Evolutionary conservation across 2,797 vertebrate species (phyloP).

Genomic region (Pygocentrus nattereri): DNA sequence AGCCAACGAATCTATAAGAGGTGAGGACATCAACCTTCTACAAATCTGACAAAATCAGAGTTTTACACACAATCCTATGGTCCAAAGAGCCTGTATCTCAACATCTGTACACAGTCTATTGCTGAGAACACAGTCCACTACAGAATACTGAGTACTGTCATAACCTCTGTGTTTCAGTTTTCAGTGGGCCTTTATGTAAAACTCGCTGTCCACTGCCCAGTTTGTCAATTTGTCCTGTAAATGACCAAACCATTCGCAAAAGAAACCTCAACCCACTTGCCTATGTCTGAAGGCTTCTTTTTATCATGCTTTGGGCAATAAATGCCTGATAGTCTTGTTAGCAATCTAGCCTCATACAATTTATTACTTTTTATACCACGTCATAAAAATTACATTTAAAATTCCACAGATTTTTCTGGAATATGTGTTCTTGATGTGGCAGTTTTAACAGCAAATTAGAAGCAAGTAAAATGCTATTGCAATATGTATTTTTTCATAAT

Average conservation of each 20-base stretch:
- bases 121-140: constrained; percentile 1
- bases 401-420: too few relatives aligned
- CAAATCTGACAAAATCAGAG: background rate
- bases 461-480: too few relatives aligned
- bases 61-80: background rate
- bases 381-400: too few relatives aligned
- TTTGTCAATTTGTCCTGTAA: background rate
- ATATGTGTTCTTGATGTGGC: background rate
- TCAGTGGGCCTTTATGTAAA: too few relatives aligned
- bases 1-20: background rate
- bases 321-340: too few relatives aligned
- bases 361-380: too few relatives aligned
- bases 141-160: background rate
- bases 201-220: background rate
- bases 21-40: background rate
- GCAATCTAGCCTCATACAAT: too few relatives aligned
- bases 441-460: background rate
- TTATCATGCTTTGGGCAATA: too few relatives aligned
- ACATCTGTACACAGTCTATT: background rate
- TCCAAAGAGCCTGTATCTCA: background rate
- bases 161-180: background rate
- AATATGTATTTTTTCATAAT: too few relatives aligned
- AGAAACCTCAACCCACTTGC: background rate
- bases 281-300: too few relatives aligned
- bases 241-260: background rate